phyloP scores from a whole-genome alignment of 2,888 invertebrate species.

The Galerucella nymphaeae region DNA sequence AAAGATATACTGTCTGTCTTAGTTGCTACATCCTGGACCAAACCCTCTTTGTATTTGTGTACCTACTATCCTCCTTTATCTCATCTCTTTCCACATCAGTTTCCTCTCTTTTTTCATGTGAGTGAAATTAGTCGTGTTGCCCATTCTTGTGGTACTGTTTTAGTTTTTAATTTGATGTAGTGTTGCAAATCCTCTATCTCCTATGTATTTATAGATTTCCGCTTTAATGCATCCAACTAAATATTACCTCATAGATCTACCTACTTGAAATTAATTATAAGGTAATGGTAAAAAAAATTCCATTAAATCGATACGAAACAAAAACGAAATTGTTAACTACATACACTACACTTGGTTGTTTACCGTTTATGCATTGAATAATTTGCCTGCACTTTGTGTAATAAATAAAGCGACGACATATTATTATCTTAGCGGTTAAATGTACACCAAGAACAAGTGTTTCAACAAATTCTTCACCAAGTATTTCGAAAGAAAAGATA shows the following conservation, averaged over 20 bases:
- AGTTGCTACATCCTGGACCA: too few relatives aligned
- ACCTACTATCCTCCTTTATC: too few relatives aligned
- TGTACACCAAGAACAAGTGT: slow-evolving; percentile 3
- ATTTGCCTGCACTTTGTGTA: slow-evolving; percentile 19
- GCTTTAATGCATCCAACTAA: background rate
- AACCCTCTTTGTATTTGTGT: too few relatives aligned
- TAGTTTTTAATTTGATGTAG: too few relatives aligned
- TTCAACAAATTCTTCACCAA: background rate
- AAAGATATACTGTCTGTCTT: too few relatives aligned
- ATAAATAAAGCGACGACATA: background rate
- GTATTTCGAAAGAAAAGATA: too few relatives aligned
- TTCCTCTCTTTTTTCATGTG: too few relatives aligned
- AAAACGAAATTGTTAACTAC: slow-evolving; percentile 11
- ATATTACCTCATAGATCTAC: background rate
- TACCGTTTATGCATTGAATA: slow-evolving; percentile 17
- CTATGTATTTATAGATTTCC: too few relatives aligned
- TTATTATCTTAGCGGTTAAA: background rate
- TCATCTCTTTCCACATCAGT: too few relatives aligned
- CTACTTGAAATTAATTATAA: background rate
- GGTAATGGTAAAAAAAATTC: background rate
- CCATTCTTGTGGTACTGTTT: too few relatives aligned
- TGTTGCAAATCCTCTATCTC: background rate
- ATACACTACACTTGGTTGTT: slow-evolving; percentile 6
- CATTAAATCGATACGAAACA: background rate
- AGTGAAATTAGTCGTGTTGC: too few relatives aligned